These are phyloP conservation scores for Tonatia bakeri DNA, from an alignment of 2,113 vertebrate species.

Conservation along the genomic window DNA sequence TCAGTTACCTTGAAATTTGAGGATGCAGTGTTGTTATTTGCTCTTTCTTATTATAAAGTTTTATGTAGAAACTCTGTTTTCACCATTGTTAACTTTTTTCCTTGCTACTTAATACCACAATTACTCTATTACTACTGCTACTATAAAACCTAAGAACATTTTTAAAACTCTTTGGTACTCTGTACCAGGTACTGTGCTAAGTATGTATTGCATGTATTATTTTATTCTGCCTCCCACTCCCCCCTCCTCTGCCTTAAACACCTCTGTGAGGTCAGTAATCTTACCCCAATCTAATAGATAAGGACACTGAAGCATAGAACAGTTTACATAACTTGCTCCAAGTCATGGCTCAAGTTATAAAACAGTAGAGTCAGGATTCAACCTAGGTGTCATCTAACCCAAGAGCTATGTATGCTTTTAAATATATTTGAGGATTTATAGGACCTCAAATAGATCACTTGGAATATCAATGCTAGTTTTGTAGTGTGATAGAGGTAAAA, in stretches of 20 bases:
- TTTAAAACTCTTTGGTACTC: neutral
- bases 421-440: constrained; percentile 16
- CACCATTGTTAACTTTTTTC: neutral
- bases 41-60: neutral
- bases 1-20: constrained; percentile 22
- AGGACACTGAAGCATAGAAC: neutral
- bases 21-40: neutral
- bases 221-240: neutral
- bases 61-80: constrained; percentile 17
- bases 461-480: neutral
- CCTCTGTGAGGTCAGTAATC: neutral
- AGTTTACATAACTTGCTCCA: neutral
- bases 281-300: neutral
- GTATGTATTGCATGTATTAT: neutral
- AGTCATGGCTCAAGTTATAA: neutral
- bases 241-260: neutral
- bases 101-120: neutral
- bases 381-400: neutral
- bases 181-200: neutral
- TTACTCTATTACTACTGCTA: neutral
- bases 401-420: constrained; percentile 19
- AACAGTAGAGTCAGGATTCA: neutral
- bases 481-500: neutral
- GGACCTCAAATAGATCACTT: neutral
- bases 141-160: neutral